These are phyloP conservation scores for Eudasyphora cyanicolor DNA, from an alignment of 2,888 invertebrate species.

Conservation along the genomic window DNA sequence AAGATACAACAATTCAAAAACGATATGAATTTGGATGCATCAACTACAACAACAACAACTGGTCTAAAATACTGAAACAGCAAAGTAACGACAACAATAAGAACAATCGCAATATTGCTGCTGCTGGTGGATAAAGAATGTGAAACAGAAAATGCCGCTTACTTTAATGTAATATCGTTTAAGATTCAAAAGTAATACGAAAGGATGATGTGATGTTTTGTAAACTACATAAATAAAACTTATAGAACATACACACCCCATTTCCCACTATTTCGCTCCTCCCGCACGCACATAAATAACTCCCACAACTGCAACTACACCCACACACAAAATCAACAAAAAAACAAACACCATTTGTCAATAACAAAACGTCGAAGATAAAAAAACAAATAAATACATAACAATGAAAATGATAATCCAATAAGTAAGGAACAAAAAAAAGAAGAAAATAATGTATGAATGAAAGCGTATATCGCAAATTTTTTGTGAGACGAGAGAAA, in stretches of 20 bases:
- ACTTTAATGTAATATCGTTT: conserved; percentile 69
- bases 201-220: conserved; percentile 19
- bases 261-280: not conserved
- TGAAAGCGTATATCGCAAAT: conserved; percentile 42
- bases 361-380: conserved; percentile 33
- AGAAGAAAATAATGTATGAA: conserved; percentile 37
- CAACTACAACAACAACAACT: not conserved
- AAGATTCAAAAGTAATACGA: conserved; percentile 64
- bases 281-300: conserved; percentile 28
- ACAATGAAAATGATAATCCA: conserved; percentile 37
- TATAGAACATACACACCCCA: not conserved
- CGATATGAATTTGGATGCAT: not conserved
- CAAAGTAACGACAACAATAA: conserved; percentile 14
- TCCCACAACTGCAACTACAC: not conserved
- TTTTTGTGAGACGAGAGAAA: conserved; percentile 53
- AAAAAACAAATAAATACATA: conserved; percentile 42
- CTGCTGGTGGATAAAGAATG: no score
- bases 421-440: conserved; percentile 41
- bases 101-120: not conserved
- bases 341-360: conserved; percentile 30
- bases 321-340: no score
- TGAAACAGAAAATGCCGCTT: conserved; percentile 66
- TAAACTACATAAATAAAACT: conserved; percentile 24
- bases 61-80: not conserved
- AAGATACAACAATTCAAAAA: conserved; percentile 64